Evolutionary conservation across 2,888 invertebrate genomes (phyloP).

Genomic region (Camponotus fellah): DNA sequence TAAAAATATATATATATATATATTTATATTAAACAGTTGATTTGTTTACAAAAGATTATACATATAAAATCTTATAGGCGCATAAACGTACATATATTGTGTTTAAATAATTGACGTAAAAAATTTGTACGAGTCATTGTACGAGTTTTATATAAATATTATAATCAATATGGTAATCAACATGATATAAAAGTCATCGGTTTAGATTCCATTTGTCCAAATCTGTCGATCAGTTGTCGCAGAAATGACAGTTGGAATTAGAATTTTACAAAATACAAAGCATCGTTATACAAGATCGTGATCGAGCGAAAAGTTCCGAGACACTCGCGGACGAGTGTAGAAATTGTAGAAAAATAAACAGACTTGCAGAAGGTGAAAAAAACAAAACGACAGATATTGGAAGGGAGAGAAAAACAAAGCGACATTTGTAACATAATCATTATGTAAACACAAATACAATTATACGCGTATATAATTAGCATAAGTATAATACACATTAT

Average conservation of each 20-base stretch:
- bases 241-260: not conserved
- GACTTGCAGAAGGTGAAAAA: not conserved
- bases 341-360: not conserved
- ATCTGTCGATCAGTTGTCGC: not conserved
- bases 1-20: not conserved
- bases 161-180: too few relatives aligned
- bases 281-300: not conserved
- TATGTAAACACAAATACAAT: not conserved
- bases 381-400: too few relatives aligned
- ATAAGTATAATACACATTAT: not conserved
- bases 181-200: too few relatives aligned
- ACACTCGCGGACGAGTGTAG: not conserved
- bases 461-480: not conserved
- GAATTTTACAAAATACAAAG: not conserved
- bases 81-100: not conserved
- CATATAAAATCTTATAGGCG: not conserved
- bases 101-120: not conserved
- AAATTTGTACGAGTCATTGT: slow-evolving; percentile 2
- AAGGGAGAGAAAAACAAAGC: not conserved
- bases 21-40: not conserved
- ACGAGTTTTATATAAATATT: not conserved
- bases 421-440: not conserved
- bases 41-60: not conserved
- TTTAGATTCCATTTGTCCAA: not conserved
- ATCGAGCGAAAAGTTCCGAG: not conserved